phyloP scores from a whole-genome alignment of 1,140 invertebrate genomes.

The Conus ventricosus region DNA sequence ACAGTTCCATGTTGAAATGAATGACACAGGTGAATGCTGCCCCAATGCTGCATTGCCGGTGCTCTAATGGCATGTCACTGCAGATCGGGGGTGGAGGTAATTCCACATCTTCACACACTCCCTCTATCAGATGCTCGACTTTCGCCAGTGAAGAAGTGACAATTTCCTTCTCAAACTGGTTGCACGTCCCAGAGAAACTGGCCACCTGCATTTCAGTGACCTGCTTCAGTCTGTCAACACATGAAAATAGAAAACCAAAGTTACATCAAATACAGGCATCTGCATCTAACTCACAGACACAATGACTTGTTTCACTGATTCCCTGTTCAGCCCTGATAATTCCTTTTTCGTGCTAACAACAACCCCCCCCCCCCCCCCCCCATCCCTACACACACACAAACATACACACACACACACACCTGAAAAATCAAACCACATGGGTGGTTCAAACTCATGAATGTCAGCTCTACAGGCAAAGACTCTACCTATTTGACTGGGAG shows the following conservation, averaged over 20 bases:
- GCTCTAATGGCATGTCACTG: conserved; percentile 20
- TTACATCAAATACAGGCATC: too few relatives aligned
- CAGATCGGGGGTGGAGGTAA: conserved; percentile 38
- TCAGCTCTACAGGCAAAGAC: too few relatives aligned
- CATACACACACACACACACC: too few relatives aligned
- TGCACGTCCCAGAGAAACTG: neutral
- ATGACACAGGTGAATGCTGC: conserved; percentile 30
- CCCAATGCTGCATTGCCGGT: conserved; percentile 27
- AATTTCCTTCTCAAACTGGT: neutral
- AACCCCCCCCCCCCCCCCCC: too few relatives aligned
- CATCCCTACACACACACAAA: too few relatives aligned
- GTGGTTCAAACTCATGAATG: too few relatives aligned
- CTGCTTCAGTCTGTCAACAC: neutral
- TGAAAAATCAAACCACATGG: too few relatives aligned
- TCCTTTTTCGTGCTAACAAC: too few relatives aligned
- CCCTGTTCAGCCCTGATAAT: too few relatives aligned
- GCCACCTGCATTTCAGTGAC: conserved; percentile 1
- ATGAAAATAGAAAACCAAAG: neutral
- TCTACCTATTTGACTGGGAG: too few relatives aligned
- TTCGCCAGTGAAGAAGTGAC: neutral
- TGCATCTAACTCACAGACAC: too few relatives aligned
- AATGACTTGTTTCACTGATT: too few relatives aligned
- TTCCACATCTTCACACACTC: conserved; percentile 30
- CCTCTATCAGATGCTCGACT: neutral
- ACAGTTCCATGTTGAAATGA: conserved; percentile 31